Conservation (phyloP, 2,113 vertebrate genomes). For the Serilophus lunatus region DNA sequence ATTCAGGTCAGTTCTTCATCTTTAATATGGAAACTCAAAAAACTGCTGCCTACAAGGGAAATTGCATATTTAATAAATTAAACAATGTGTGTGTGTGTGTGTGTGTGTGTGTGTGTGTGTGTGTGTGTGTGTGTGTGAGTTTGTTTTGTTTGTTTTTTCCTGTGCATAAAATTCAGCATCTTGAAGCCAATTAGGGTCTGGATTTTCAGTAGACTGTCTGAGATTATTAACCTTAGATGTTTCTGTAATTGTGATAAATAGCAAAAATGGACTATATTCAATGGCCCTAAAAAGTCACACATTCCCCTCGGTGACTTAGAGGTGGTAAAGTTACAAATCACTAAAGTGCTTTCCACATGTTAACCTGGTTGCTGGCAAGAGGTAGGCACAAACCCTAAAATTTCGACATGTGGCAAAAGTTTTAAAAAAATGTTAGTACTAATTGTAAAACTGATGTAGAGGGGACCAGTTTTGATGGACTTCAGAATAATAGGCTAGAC, state of each 20-base stretch:
- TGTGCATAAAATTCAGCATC: background rate
- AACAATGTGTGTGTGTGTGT: rapidly evolving
- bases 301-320: too few species aligned
- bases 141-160: too few species aligned
- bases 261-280: background rate
- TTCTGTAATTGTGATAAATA: conserved; percentile 51
- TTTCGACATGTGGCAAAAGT: rapidly evolving
- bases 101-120: rapidly evolving
- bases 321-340: background rate
- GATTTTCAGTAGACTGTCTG: background rate
- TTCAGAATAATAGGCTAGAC: background rate
- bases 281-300: background rate
- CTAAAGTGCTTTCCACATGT: background rate
- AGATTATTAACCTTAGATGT: background rate
- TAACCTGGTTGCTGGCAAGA: background rate
- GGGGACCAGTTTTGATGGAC: background rate
- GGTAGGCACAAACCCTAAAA: background rate
- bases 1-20: background rate
- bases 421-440: rapidly evolving
- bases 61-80: background rate
- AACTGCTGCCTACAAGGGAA: background rate
- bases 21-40: background rate
- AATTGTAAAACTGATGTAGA: background rate
- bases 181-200: background rate
- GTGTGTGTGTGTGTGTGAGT: rapidly evolving